These are phyloP conservation scores for Canis aureus DNA, from an alignment of 2,113 vertebrate genomes.

Conservation along the genomic window DNA sequence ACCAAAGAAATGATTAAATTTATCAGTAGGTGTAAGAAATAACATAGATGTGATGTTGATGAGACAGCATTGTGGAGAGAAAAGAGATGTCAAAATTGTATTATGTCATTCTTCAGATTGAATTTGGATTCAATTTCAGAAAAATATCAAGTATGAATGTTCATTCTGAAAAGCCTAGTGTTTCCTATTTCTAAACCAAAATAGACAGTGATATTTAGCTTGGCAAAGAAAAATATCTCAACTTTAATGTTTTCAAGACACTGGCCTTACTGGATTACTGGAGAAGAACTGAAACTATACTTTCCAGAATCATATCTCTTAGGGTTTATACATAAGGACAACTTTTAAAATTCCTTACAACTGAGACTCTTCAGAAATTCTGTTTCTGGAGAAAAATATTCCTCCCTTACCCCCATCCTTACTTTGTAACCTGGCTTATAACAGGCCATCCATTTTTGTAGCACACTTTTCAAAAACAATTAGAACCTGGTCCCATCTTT, in stretches of 20 bases:
- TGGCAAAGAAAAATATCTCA: conserved; percentile 23
- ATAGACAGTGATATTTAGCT: background rate
- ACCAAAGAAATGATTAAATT: conserved; percentile 25
- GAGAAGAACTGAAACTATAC: background rate
- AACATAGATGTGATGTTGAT: conserved; percentile 38
- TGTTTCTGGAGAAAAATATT: conserved; percentile 59
- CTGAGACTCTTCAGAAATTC: conserved; percentile 69
- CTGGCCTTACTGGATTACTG: background rate
- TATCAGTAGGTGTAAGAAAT: background rate
- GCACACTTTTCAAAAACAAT: conserved; percentile 68
- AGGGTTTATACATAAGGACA: background rate
- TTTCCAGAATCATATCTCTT: background rate
- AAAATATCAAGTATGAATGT: conserved; percentile 28
- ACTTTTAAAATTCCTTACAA: conserved; percentile 28
- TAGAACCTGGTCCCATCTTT: conserved; percentile 42
- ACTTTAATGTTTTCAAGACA: background rate
- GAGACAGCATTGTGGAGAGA: background rate
- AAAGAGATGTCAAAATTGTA: background rate
- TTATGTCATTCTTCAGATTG: background rate
- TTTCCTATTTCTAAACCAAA: conserved; percentile 50
- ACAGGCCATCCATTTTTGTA: conserved; percentile 71
- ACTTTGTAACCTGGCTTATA: conserved; percentile 73
- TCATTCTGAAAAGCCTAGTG: background rate
- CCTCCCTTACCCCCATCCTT: background rate
- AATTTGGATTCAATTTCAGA: conserved; percentile 56